Percentiles rank a stretch among this genome's conserved stretches.
Evolutionary conservation across 1,140 invertebrate species (phyloP).

Genomic region (Scylla paramamosain): DNA sequence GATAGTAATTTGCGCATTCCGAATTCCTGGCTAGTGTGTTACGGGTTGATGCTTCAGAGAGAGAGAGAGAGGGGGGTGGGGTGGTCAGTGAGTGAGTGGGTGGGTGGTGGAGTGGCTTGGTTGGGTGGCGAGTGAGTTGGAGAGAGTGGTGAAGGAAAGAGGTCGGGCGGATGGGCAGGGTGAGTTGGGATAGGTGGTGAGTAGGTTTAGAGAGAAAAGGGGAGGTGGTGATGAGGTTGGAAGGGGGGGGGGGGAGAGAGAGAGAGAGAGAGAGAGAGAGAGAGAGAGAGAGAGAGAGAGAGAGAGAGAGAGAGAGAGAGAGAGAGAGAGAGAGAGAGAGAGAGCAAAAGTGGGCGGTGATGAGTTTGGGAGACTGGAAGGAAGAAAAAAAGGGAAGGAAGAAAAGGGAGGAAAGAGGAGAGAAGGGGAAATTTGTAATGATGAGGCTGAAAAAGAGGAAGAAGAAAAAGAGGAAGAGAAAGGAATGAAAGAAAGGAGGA

Average conservation of each 20-base stretch:
- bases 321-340: not conserved
- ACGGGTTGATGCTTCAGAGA: no score
- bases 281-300: not conserved
- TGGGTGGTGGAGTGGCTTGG: no score
- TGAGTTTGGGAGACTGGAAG: not conserved
- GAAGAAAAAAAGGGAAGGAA: not conserved
- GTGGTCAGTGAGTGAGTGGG: no score
- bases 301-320: not conserved
- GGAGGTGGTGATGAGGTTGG: no score
- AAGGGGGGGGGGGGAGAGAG: not conserved
- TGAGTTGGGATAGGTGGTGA: no score
- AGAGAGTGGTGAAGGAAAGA: not conserved
- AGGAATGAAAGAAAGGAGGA: not conserved
- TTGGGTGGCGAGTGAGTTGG: not conserved
- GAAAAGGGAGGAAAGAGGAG: not conserved
- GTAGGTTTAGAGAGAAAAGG: no score
- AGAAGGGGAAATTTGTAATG: not conserved
- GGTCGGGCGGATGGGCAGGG: no score
- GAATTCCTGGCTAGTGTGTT: no score
- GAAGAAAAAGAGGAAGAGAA: not conserved
- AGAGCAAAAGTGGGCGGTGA: not conserved
- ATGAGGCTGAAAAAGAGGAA: not conserved
- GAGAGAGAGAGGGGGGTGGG: no score
- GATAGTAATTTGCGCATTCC: no score
- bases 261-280: not conserved